phyloP scores from a whole-genome alignment of 1,140 invertebrate genomes.

The Cyphomyrmex costatus region DNA sequence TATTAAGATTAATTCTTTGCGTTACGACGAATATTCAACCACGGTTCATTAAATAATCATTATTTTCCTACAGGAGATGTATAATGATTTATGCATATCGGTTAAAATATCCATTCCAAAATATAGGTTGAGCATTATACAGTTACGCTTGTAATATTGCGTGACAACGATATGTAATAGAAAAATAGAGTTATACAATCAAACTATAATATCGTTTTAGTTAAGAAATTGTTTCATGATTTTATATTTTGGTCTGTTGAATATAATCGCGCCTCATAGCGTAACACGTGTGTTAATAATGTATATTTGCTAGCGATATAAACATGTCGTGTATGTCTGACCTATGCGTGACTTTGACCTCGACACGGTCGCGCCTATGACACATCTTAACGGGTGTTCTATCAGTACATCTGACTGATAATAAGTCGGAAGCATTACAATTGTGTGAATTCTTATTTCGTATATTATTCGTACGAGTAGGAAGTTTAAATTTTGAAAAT shows the following conservation, averaged over 20 bases:
- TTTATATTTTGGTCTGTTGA: neutral
- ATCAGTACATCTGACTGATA: neutral
- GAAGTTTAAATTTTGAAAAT: too few relatives aligned
- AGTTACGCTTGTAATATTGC: neutral
- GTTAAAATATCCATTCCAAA: conserved; percentile 22
- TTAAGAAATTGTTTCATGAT: neutral
- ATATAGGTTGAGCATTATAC: conserved; percentile 1
- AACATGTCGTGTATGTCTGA: neutral
- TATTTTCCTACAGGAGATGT: conserved; percentile 23
- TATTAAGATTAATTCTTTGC: conserved; percentile 19
- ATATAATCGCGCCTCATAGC: neutral
- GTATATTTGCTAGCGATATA: too few relatives aligned
- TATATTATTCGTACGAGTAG: neutral
- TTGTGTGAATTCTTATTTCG: neutral
- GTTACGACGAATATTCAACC: conserved; percentile 1
- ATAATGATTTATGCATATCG: conserved; percentile 1
- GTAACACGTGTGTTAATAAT: neutral
- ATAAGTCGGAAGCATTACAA: neutral
- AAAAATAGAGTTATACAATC: neutral
- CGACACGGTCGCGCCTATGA: neutral
- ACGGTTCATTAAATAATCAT: conserved; percentile 12
- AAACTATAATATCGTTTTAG: neutral
- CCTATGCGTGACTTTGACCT: neutral
- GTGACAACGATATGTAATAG: neutral
- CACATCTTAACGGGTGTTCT: neutral